These are phyloP conservation scores for Acrocephalus scirpaceus DNA, from an alignment of 2,797 vertebrate genomes.

Conservation along the genomic window DNA sequence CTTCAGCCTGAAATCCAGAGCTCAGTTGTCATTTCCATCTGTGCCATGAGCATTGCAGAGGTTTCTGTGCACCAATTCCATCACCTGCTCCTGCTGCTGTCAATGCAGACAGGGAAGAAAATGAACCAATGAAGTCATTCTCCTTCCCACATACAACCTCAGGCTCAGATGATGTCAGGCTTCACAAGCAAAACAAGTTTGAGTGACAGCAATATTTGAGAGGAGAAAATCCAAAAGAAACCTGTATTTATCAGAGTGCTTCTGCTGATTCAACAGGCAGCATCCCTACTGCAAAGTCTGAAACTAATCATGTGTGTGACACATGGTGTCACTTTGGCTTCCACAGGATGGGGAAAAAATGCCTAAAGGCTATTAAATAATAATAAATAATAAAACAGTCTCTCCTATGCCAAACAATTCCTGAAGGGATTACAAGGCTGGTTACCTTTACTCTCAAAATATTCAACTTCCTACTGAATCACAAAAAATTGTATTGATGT, in stretches of 20 bases:
- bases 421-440: not conserved
- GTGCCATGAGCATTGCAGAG: not conserved
- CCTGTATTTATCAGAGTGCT: not conserved
- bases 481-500: not conserved
- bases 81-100: not conserved
- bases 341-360: not conserved
- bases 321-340: not conserved
- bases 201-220: not conserved
- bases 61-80: fast-evolving
- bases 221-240: not conserved
- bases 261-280: not conserved
- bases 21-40: not conserved
- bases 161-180: constrained; percentile 13
- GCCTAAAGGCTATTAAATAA: not conserved
- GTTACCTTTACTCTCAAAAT: not conserved
- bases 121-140: not conserved
- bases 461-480: not conserved
- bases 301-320: not conserved
- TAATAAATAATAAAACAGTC: too few relatives aligned
- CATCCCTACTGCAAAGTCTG: not conserved
- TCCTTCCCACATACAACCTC: not conserved
- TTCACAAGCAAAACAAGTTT: not conserved
- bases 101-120: not conserved
- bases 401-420: not conserved
- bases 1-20: not conserved